Evolutionary conservation across 2,888 invertebrate genomes (phyloP).

Genomic region (Clunio marinus): DNA sequence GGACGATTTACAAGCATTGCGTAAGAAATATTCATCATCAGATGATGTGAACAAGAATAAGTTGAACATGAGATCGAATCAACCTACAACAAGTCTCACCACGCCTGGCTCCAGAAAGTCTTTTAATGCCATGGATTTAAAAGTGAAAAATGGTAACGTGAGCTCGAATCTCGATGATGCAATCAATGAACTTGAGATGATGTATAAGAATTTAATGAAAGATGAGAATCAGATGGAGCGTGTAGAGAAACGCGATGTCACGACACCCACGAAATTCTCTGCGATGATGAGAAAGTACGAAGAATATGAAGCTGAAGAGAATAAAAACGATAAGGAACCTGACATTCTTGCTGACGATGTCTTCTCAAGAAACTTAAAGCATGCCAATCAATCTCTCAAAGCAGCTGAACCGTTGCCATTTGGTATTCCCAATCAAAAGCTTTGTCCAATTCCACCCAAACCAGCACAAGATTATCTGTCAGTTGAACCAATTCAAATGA

Average conservation of each 20-base stretch:
- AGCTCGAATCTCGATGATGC: slow-evolving; percentile 80
- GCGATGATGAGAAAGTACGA: slow-evolving; percentile 59
- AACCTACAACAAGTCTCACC: slow-evolving; percentile 46
- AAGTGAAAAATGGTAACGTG: slow-evolving; percentile 45
- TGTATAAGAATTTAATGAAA: slow-evolving; percentile 78
- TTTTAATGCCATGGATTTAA: slow-evolving; percentile 42
- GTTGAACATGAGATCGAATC: slow-evolving; percentile 42
- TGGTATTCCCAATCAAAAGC: slow-evolving; percentile 64
- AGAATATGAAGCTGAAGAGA: slow-evolving; percentile 55
- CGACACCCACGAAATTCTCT: slow-evolving; percentile 49
- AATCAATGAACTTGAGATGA: slow-evolving; percentile 83
- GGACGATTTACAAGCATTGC: slow-evolving; percentile 29
- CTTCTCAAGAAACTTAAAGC: slow-evolving; percentile 72
- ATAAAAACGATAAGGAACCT: slow-evolving; percentile 62
- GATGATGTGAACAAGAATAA: slow-evolving; percentile 37
- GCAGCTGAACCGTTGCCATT: slow-evolving; percentile 81
- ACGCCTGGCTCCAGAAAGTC: slow-evolving; percentile 42
- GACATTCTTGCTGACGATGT: slow-evolving; percentile 81
- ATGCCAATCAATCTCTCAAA: slow-evolving; percentile 68
- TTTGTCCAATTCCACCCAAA: slow-evolving; percentile 76
- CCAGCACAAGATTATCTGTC: slow-evolving; percentile 81
- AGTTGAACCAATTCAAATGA: slow-evolving; percentile 61
- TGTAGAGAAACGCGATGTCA: slow-evolving; percentile 66
- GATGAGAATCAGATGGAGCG: slow-evolving; percentile 77
- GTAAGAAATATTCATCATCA: slow-evolving; percentile 39